Evolutionary conservation across 2,888 invertebrate genomes (phyloP).

Genomic region (Tanytarsus gracilentus): DNA sequence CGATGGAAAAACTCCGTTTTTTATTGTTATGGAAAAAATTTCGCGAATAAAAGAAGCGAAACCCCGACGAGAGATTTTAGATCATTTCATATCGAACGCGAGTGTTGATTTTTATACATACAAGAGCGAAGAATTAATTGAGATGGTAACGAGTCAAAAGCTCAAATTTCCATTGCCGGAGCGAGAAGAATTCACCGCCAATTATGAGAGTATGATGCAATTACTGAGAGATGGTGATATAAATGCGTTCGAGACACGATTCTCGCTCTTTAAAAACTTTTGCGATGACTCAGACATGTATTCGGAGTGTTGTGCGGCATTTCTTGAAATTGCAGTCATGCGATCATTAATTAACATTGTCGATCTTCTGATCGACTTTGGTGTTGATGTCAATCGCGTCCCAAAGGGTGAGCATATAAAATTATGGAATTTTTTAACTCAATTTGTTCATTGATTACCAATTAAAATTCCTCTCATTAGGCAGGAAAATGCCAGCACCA

Average conservation of each 20-base stretch:
- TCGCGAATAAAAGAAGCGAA: conserved; percentile 13
- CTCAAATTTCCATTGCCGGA: conserved; percentile 14
- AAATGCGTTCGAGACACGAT: conserved; percentile 10
- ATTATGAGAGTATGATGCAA: conserved; percentile 13
- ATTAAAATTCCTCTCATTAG: too few species aligned
- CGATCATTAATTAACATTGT: conserved; percentile 19
- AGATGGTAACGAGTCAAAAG: conserved; percentile 23
- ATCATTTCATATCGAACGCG: conserved; percentile 7
- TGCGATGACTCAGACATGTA: not conserved
- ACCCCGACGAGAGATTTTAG: conserved; percentile 14
- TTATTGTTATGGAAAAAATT: conserved; percentile 6
- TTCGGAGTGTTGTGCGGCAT: conserved; percentile 3
- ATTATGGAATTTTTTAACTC: too few species aligned
- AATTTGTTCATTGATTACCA: too few species aligned
- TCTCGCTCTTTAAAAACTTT: conserved; percentile 2
- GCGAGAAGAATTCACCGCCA: not conserved
- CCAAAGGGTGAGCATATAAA: not conserved
- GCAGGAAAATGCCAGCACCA: too few species aligned
- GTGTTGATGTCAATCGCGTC: conserved; percentile 3
- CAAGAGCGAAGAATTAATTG: conserved; percentile 18
- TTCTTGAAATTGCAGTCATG: conserved; percentile 13
- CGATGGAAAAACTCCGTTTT: conserved; percentile 12
- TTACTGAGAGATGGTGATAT: not conserved
- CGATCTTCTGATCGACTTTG: conserved; percentile 18
- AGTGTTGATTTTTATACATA: conserved; percentile 18